Conservation (phyloP, 2,113 vertebrate genomes). For the Sterna hirundo region DNA sequence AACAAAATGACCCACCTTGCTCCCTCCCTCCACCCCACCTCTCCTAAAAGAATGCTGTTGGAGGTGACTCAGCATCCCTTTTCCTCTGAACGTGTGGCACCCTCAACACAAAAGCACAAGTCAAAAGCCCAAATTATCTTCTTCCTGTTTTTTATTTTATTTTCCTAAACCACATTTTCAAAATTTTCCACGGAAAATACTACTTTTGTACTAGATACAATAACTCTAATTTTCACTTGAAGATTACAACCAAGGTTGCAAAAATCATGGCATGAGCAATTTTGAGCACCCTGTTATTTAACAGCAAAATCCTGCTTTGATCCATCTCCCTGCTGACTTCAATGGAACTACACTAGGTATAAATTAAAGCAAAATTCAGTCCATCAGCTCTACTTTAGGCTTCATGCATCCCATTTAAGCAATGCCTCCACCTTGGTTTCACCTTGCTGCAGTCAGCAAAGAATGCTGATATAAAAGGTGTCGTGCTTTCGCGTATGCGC, state of each 20-base stretch:
- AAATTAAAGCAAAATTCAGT: conserved; percentile 59
- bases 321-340: conserved; percentile 54
- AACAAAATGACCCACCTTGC: background rate
- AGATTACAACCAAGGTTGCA: background rate
- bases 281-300: conserved; percentile 57
- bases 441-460: conserved; percentile 57
- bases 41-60: background rate
- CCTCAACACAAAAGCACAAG: background rate
- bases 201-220: background rate
- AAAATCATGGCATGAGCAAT: conserved; percentile 35
- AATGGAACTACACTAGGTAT: conserved; percentile 34
- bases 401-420: conserved; percentile 28
- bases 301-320: conserved; percentile 46
- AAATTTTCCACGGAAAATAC: background rate
- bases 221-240: background rate
- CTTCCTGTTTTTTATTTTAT: background rate
- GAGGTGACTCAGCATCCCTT: background rate
- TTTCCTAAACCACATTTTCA: background rate
- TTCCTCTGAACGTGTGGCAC: background rate
- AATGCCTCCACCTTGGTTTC: conserved; percentile 54
- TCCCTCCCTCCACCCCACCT: background rate
- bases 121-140: background rate
- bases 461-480: conserved; percentile 8
- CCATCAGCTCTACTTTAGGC: conserved; percentile 46
- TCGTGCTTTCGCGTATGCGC: background rate